Evolutionary conservation across 2,797 vertebrate species (phyloP).

Genomic region (Sarcophilus harrisii): DNA sequence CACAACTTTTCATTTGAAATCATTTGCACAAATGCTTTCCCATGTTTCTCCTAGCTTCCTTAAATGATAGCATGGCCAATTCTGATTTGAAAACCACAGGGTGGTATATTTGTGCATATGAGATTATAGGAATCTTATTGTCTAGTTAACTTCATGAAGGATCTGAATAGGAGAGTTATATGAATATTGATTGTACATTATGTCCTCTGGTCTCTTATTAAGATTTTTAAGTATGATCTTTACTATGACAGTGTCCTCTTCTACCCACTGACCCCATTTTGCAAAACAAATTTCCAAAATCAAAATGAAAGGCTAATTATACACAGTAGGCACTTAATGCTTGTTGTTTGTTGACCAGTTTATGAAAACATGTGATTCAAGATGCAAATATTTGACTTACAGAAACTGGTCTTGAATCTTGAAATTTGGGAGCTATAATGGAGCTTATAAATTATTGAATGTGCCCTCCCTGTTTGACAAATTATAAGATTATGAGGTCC

Average conservation of each 20-base stretch:
- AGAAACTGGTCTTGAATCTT: not conserved
- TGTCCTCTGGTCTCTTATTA: not conserved
- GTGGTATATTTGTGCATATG: not conserved
- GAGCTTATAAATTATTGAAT: not conserved
- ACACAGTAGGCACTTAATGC: not conserved
- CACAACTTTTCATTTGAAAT: not conserved
- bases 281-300: not conserved
- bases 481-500: not conserved
- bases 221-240: conserved; percentile 51
- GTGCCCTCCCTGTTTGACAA: not conserved
- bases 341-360: not conserved
- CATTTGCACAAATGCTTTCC: not conserved
- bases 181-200: not conserved
- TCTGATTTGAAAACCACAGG: not conserved
- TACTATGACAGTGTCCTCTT: not conserved
- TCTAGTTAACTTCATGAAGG: not conserved
- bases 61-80: not conserved
- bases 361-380: not conserved
- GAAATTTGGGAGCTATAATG: not conserved
- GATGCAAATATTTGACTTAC: not conserved
- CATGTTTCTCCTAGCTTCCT: not conserved
- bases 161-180: not conserved
- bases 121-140: not conserved
- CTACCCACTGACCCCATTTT: not conserved
- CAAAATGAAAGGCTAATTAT: not conserved